phyloP scores from a whole-genome alignment of 92 coral and sea anemone genomes.

The Actinernus sp. region DNA sequence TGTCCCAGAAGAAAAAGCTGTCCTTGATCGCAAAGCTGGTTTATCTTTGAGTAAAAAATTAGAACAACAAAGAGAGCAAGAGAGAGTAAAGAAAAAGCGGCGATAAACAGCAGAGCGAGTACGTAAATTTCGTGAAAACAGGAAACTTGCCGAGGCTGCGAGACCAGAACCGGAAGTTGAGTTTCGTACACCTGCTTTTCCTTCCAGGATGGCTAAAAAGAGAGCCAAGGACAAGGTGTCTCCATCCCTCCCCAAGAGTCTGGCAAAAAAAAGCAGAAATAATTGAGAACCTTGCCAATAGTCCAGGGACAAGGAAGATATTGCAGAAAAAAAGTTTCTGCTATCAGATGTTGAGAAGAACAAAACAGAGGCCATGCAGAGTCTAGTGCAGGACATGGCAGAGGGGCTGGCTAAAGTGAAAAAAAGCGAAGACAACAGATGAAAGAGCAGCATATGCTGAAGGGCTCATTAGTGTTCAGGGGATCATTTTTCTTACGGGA shows the following conservation, averaged over 20 bases:
- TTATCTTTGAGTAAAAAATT: no score
- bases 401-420: conserved; percentile 15
- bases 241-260: not conserved
- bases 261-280: conserved; percentile 13
- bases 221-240: conserved; percentile 18
- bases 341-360: conserved; percentile 7
- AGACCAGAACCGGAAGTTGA: conserved; percentile 23
- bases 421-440: conserved; percentile 4
- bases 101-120: conserved; percentile 20
- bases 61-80: conserved; percentile 18
- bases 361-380: conserved; percentile 8
- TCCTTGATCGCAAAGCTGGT: not conserved
- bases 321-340: conserved; percentile 2
- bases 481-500: conserved; percentile 19
- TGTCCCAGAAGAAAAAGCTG: not conserved
- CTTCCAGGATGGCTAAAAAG: not conserved
- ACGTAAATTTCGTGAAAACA: conserved; percentile 22
- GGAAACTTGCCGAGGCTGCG: conserved; percentile 7
- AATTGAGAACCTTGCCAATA: conserved; percentile 3
- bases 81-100: conserved; percentile 23
- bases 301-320: conserved; percentile 16
- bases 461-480: conserved; percentile 1
- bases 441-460: conserved; percentile 19
- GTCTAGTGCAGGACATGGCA: conserved; percentile 11
- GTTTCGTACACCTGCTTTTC: conserved; percentile 10